Percentiles rank a stretch among this genome's conserved stretches.
phyloP scores from a whole-genome alignment of 2,888 invertebrate species.

The Pammene aurita region DNA sequence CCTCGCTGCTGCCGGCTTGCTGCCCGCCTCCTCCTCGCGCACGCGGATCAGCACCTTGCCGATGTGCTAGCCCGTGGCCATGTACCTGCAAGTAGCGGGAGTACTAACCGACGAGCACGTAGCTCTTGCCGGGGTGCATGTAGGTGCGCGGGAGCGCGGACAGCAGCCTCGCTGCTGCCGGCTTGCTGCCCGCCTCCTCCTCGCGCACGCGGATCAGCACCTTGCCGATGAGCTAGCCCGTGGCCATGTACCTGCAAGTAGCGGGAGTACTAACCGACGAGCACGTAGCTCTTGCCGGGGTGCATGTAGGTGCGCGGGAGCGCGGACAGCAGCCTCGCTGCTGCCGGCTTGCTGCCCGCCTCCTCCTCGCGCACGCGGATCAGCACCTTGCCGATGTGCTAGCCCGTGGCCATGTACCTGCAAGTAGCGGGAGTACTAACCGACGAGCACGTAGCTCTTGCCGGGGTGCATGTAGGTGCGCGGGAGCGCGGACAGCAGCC shows the following conservation, averaged over 20 bases:
- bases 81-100: no score
- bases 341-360: constrained; percentile 63
- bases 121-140: constrained; percentile 90
- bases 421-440: no score
- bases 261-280: constrained; percentile 87
- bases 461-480: constrained; percentile 92
- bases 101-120: constrained; percentile 88
- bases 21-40: constrained; percentile 88
- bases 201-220: constrained; percentile 94
- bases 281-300: constrained; percentile 88
- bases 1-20: constrained; percentile 72
- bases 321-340: constrained; percentile 87
- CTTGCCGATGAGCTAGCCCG: constrained; percentile 99
- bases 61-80: constrained; percentile 98
- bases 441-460: constrained; percentile 90
- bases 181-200: constrained; percentile 85
- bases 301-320: constrained; percentile 94
- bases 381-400: constrained; percentile 98
- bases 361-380: constrained; percentile 95
- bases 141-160: constrained; percentile 93
- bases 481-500: constrained; percentile 90
- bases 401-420: constrained; percentile 96
- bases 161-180: constrained; percentile 83
- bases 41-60: constrained; percentile 98
- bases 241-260: constrained; percentile 94